These are phyloP conservation scores for Odontocolon sp. DNA, from an alignment of 2,888 invertebrate species.

Conservation along the genomic window DNA sequence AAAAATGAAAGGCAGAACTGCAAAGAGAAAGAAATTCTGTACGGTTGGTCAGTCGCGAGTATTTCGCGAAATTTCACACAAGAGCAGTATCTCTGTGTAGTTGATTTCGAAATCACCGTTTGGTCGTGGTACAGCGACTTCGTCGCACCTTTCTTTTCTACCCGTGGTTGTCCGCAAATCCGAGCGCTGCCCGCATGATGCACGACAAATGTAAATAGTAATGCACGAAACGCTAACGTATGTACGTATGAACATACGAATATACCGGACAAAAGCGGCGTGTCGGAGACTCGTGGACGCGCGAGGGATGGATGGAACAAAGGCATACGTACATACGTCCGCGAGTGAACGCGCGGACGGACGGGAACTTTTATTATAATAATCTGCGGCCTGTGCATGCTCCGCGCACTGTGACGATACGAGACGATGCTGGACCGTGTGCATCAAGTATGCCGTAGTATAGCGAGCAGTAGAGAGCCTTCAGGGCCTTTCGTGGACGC, in stretches of 20 bases:
- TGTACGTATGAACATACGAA: not conserved
- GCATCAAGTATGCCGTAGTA: not conserved
- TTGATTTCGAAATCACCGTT: slow-evolving; percentile 62
- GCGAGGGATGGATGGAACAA: slow-evolving; percentile 32
- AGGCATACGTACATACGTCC: slow-evolving; percentile 7
- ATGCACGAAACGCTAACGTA: slow-evolving; percentile 21
- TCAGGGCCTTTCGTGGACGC: slow-evolving; percentile 41
- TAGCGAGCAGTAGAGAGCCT: slow-evolving; percentile 12
- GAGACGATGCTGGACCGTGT: slow-evolving; percentile 18
- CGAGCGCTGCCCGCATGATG: slow-evolving; percentile 44
- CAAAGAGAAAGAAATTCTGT: not conserved
- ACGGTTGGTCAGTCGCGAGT: too few relatives aligned
- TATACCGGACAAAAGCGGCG: slow-evolving; percentile 57
- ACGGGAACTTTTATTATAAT: slow-evolving; percentile 74
- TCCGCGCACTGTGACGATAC: slow-evolving; percentile 32
- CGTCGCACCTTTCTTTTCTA: not conserved
- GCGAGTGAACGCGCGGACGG: slow-evolving; percentile 52
- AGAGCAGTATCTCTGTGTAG: slow-evolving; percentile 2
- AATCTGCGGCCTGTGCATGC: slow-evolving; percentile 64
- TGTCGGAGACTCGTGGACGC: slow-evolving; percentile 64
- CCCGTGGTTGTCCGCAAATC: not conserved
- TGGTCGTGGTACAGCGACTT: slow-evolving; percentile 53
- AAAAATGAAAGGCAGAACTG: slow-evolving; percentile 1
- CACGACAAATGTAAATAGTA: slow-evolving; percentile 69
- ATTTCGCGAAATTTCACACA: not conserved